Conservation (phyloP, 2,113 vertebrate genomes). For the Tachysurus fulvidraco region DNA sequence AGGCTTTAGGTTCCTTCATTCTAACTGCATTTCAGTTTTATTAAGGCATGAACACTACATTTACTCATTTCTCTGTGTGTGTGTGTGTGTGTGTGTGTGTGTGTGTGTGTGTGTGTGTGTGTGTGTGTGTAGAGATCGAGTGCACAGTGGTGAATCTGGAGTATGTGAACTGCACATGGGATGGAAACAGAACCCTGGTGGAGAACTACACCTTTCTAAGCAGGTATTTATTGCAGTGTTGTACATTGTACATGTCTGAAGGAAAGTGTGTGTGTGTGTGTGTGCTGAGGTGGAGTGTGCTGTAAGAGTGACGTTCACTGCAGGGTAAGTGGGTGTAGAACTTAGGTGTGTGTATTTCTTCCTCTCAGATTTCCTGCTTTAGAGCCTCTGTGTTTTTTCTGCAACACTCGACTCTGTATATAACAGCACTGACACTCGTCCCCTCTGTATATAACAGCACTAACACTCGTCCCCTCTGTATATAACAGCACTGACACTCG, state of each 20-base stretch:
- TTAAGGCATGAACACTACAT: not conserved
- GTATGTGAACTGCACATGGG: conserved; percentile 52
- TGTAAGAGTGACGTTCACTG: not conserved
- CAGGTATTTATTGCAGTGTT: conserved; percentile 26
- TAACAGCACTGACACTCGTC: no score
- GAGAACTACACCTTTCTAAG: conserved; percentile 44
- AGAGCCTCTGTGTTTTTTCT: not conserved
- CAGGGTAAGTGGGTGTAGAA: not conserved
- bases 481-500: no score
- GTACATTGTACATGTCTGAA: not conserved
- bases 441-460: no score
- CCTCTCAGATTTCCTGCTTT: not conserved
- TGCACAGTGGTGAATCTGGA: conserved; percentile 54
- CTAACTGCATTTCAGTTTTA: not conserved
- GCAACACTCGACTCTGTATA: not conserved
- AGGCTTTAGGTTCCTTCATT: not conserved
- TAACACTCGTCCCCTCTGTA: no score
- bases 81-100: conserved; percentile 1
- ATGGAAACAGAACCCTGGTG: not conserved
- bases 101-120: conserved; percentile 23
- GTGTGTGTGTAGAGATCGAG: conserved; percentile 43
- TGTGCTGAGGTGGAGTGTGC: not conserved
- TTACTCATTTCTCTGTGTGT: not conserved
- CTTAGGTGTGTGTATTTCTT: not conserved
- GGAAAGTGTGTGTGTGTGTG: not conserved